These are phyloP conservation scores for Acleris laterana DNA, from an alignment of 2,888 invertebrate genomes.

Conservation along the genomic window DNA sequence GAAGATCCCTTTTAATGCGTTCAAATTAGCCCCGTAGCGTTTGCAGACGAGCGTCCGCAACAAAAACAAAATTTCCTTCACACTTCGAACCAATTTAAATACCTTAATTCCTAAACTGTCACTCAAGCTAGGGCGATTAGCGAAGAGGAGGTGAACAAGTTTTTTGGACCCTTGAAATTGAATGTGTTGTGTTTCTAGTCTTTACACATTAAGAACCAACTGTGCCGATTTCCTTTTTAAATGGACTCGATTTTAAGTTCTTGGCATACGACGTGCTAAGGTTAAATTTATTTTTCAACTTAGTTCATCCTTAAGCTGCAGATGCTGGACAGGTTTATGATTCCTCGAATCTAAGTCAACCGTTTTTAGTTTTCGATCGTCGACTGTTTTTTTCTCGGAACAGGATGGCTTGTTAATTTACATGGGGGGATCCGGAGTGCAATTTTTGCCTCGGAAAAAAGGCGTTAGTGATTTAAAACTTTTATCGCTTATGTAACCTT, in stretches of 20 bases:
- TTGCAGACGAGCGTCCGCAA: conserved; percentile 12
- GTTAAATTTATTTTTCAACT: neutral
- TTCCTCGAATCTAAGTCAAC: conserved; percentile 1
- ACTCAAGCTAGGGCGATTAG: conserved; percentile 35
- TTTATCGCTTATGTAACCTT: too few species aligned
- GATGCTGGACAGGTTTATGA: neutral
- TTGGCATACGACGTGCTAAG: neutral
- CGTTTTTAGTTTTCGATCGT: conserved; percentile 5
- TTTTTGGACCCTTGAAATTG: conserved; percentile 29
- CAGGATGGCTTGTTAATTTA: conserved; percentile 51
- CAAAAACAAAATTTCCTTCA: conserved; percentile 36
- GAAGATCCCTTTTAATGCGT: conserved; percentile 6
- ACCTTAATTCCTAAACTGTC: conserved; percentile 36
- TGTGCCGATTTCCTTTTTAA: neutral
- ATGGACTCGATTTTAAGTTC: neutral
- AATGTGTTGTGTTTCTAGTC: conserved; percentile 16
- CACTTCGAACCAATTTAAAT: conserved; percentile 37
- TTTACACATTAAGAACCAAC: too few species aligned
- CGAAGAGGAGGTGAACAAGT: conserved; percentile 26
- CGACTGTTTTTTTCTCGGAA: conserved; percentile 42
- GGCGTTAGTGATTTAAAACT: too few species aligned
- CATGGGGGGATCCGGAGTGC: conserved; percentile 42
- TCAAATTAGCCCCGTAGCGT: conserved; percentile 18
- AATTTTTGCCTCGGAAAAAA: too few species aligned
- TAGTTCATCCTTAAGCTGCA: too few species aligned